These are phyloP conservation scores for zebrafish (Danio rerio) DNA, from an alignment of 2,113 vertebrate genomes.

Conservation along the genomic window DNA sequence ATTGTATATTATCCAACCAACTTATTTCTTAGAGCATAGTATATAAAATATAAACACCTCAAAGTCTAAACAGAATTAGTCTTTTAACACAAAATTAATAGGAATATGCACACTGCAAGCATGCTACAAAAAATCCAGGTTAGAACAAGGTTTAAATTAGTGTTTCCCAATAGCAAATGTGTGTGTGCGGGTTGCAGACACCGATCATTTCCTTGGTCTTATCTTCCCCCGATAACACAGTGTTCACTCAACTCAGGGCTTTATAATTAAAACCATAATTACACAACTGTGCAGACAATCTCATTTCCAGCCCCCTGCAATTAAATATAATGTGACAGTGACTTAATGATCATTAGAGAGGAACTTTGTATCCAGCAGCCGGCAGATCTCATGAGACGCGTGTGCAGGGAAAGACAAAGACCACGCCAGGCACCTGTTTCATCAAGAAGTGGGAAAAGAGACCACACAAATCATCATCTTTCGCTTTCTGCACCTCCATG, in stretches of 20 bases:
- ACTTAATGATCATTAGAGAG: slow-evolving; percentile 54
- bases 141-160: background rate
- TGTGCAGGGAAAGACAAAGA: slow-evolving; percentile 25
- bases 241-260: slow-evolving; percentile 45
- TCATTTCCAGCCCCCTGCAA: slow-evolving; percentile 50
- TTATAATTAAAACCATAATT: slow-evolving; percentile 61
- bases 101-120: too few relatives aligned
- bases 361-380: slow-evolving; percentile 47
- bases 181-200: slow-evolving; percentile 2
- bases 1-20: too few relatives aligned
- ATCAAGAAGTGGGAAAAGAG: background rate
- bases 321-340: slow-evolving; percentile 57
- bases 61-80: too few relatives aligned
- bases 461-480: slow-evolving; percentile 8
- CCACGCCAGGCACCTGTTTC: slow-evolving; percentile 13
- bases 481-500: slow-evolving; percentile 4
- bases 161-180: background rate
- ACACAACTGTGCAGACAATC: slow-evolving; percentile 54
- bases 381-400: slow-evolving; percentile 39
- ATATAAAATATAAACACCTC: too few relatives aligned
- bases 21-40: too few relatives aligned
- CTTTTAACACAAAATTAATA: too few relatives aligned
- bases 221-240: slow-evolving; percentile 39
- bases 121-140: too few relatives aligned
- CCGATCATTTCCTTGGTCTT: slow-evolving; percentile 9